These are phyloP conservation scores for Centruroides vittatus DNA, from an alignment of 1,140 invertebrate genomes.

Conservation along the genomic window DNA sequence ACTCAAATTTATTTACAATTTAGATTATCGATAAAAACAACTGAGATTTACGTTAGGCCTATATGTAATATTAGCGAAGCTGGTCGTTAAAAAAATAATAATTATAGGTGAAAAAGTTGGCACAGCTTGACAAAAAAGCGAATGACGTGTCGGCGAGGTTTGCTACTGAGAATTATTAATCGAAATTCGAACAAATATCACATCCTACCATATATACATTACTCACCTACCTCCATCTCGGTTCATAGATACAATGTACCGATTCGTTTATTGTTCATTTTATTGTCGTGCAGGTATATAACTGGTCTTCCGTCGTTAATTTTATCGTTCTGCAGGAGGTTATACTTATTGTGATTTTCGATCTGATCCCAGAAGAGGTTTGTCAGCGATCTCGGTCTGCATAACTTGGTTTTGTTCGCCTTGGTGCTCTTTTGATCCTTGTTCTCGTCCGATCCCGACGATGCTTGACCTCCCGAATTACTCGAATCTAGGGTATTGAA, in stretches of 20 bases:
- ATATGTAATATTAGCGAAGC: not conserved
- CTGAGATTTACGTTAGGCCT: too few relatives aligned
- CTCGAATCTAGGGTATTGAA: constrained; percentile 71
- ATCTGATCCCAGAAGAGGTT: constrained; percentile 55
- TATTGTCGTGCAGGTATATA: constrained; percentile 6
- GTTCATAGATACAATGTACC: constrained; percentile 13
- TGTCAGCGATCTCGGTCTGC: constrained; percentile 56
- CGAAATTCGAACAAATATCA: not conserved
- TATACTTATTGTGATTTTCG: not conserved
- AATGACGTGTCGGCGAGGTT: not conserved
- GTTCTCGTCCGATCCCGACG: constrained; percentile 56
- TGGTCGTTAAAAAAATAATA: not conserved
- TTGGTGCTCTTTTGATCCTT: constrained; percentile 50
- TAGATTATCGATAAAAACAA: too few relatives aligned
- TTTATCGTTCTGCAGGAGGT: not conserved
- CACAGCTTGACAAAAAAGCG: not conserved
- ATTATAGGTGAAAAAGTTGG: not conserved
- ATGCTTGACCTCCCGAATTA: constrained; percentile 68
- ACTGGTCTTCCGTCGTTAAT: constrained; percentile 5
- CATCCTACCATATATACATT: not conserved
- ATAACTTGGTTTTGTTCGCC: constrained; percentile 25
- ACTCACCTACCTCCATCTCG: not conserved
- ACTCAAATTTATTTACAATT: too few relatives aligned
- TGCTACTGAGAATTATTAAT: not conserved
- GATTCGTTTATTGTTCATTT: constrained; percentile 7